phyloP scores from a whole-genome alignment of 2,888 invertebrate genomes.

The Nebria salina region DNA sequence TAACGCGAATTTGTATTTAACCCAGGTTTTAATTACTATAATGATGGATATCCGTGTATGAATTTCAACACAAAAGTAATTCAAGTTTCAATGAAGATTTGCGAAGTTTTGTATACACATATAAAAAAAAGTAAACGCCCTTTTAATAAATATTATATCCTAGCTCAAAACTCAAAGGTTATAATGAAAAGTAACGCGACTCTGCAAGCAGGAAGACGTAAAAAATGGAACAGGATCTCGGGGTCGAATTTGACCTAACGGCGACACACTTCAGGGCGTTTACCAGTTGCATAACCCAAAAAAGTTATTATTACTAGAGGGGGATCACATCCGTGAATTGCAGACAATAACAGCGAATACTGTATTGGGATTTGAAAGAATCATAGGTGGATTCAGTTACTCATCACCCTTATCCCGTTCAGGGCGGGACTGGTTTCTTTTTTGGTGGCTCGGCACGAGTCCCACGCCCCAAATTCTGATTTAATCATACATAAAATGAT shows the following conservation, averaged over 20 bases:
- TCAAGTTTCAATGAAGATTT: too few species aligned
- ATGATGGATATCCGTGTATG: too few species aligned
- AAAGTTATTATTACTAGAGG: not conserved
- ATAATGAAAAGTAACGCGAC: not conserved
- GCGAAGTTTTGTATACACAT: too few species aligned
- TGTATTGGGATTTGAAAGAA: not conserved
- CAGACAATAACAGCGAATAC: not conserved
- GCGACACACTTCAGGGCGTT: not conserved
- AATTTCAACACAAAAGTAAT: too few species aligned
- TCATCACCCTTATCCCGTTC: not conserved
- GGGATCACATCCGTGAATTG: not conserved
- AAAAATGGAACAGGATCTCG: not conserved
- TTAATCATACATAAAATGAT: constrained; percentile 26
- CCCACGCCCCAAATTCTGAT: constrained; percentile 31
- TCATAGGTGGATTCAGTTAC: not conserved
- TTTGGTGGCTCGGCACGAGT: constrained; percentile 22
- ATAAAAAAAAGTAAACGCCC: too few species aligned
- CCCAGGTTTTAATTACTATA: too few species aligned
- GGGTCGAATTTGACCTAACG: not conserved
- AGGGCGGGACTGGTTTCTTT: not conserved
- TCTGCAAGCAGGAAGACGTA: not conserved
- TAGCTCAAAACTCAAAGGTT: too few species aligned
- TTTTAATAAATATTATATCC: too few species aligned
- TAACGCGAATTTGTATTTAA: not conserved
- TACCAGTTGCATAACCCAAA: not conserved